These are phyloP conservation scores for Capra hircus DNA, from an alignment of 2,113 vertebrate genomes.

Conservation along the genomic window DNA sequence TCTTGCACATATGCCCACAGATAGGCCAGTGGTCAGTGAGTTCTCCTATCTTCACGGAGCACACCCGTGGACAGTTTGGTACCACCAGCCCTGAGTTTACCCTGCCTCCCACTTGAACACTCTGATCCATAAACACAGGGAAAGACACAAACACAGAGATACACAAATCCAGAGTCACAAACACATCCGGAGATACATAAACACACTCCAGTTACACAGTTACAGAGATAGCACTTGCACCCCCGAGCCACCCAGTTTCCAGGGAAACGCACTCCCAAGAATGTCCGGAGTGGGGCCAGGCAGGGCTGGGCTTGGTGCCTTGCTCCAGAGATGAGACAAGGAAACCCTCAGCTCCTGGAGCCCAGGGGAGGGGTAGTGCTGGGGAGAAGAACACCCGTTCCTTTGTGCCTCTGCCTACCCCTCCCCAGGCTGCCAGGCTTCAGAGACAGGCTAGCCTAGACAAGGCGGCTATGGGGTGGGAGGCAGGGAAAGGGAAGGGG, in stretches of 20 bases:
- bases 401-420: slow-evolving; percentile 68
- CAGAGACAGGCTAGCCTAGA: slow-evolving; percentile 46
- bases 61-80: neutral
- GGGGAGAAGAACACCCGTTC: slow-evolving; percentile 66
- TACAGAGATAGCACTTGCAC: slow-evolving; percentile 53
- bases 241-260: slow-evolving; percentile 66
- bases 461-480: slow-evolving; percentile 33
- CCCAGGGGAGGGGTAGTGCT: slow-evolving; percentile 30
- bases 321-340: slow-evolving; percentile 72
- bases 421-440: slow-evolving; percentile 48
- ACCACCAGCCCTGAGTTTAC: neutral
- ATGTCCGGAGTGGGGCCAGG: slow-evolving; percentile 73
- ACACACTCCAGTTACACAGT: slow-evolving; percentile 60
- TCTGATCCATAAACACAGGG: slow-evolving; percentile 46
- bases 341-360: slow-evolving; percentile 66
- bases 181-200: slow-evolving; percentile 65
- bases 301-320: slow-evolving; percentile 68
- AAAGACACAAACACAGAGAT: slow-evolving; percentile 43
- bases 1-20: neutral
- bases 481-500: neutral
- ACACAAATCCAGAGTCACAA: slow-evolving; percentile 37
- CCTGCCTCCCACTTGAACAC: neutral
- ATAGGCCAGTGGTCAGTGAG: neutral
- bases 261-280: slow-evolving; percentile 74
- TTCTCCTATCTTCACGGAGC: neutral